Evolutionary conservation across 2,888 invertebrate genomes (phyloP).

Genomic region (Romanomermis culicivorax): DNA sequence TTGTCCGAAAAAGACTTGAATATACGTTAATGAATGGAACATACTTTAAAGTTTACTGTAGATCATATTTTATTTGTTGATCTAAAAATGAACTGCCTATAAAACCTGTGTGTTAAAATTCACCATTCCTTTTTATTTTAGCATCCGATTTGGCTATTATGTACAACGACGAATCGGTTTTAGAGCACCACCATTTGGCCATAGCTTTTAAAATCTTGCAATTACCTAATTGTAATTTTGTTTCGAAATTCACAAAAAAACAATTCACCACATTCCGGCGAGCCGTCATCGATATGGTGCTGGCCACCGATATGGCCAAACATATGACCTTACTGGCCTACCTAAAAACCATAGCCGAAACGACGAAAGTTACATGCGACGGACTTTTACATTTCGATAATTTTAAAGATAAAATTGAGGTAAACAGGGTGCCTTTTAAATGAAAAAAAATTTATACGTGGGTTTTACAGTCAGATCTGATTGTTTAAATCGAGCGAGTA

Average conservation of each 20-base stretch:
- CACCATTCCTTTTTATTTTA: constrained; percentile 29
- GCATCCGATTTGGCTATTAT: constrained; percentile 93
- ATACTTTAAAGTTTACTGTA: too few relatives aligned
- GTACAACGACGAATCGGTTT: constrained; percentile 98
- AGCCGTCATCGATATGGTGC: constrained; percentile 98
- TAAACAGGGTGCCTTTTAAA: constrained; percentile 25
- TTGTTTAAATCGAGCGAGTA: too few relatives aligned
- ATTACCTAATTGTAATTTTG: constrained; percentile 89
- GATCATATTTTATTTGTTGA: too few relatives aligned
- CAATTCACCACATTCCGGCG: constrained; percentile 86
- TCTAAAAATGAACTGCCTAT: too few relatives aligned
- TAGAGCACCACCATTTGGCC: constrained; percentile 96
- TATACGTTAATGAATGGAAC: too few relatives aligned
- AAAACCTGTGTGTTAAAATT: too few relatives aligned
- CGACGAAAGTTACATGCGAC: constrained; percentile 79
- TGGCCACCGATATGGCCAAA: constrained; percentile 99
- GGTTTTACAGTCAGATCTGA: too few relatives aligned
- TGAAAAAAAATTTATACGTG: too few relatives aligned
- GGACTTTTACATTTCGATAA: constrained; percentile 78
- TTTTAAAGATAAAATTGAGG: constrained; percentile 92
- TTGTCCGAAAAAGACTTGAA: too few relatives aligned
- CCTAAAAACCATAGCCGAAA: constrained; percentile 98
- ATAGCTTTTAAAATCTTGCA: constrained; percentile 87
- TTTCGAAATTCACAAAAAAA: constrained; percentile 76
- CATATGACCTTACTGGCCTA: constrained; percentile 97